These are phyloP conservation scores for Phodopus roborovskii DNA, from an alignment of 2,113 vertebrate species.

Conservation along the genomic window DNA sequence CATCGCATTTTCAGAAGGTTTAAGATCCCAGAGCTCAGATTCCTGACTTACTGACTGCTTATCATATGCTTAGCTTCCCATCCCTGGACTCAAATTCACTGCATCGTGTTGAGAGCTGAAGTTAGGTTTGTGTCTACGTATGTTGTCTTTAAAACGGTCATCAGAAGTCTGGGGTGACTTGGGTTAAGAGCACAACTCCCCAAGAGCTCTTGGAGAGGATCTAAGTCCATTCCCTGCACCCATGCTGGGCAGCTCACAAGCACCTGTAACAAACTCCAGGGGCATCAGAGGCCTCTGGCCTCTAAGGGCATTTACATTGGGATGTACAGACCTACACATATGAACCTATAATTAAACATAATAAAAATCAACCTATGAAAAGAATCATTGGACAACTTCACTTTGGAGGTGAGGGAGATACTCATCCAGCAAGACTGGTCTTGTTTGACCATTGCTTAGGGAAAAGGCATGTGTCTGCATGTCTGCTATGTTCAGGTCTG, in stretches of 20 bases:
- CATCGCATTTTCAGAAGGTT: background rate
- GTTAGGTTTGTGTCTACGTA: background rate
- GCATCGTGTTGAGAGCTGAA: background rate
- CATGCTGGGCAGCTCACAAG: no score
- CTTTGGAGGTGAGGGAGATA: background rate
- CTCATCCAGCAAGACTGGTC: background rate
- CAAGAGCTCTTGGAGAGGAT: background rate
- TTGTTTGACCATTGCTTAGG: background rate
- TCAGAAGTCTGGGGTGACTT: background rate
- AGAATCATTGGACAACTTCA: background rate
- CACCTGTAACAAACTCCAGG: background rate
- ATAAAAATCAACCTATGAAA: background rate
- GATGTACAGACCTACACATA: background rate
- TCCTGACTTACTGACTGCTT: background rate
- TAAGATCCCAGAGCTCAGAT: background rate
- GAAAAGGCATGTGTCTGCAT: background rate
- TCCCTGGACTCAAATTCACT: background rate
- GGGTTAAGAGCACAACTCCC: background rate
- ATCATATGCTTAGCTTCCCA: background rate
- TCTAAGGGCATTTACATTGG: background rate
- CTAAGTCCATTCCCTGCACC: background rate
- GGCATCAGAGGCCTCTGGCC: background rate
- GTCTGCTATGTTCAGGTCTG: background rate
- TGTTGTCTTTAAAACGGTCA: background rate
- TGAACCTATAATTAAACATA: background rate